A percentile compares a stretch with the other conserved stretches of the same genome.
phyloP scores from a whole-genome alignment of 2,113 vertebrate genomes.

The Casuarius casuarius region DNA sequence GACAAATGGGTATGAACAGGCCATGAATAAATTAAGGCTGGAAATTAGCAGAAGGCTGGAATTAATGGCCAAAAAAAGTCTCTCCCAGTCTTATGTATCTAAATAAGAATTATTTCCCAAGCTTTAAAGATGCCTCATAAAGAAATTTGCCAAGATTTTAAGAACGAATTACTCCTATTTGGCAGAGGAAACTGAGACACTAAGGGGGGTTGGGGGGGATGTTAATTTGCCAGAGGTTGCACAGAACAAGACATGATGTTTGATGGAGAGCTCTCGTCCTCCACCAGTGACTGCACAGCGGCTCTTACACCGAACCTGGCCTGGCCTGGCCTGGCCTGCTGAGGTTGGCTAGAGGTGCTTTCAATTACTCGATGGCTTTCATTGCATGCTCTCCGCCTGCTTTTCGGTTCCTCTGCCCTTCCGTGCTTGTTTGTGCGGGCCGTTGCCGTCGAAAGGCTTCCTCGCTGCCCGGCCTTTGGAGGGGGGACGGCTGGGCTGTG shows the following conservation, averaged over 20 bases:
- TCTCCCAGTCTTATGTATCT: neutral
- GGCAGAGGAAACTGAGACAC: neutral
- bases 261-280: neutral
- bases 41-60: slow-evolving; percentile 49
- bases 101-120: slow-evolving; percentile 36
- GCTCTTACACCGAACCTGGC: neutral
- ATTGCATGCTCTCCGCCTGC: rapidly evolving
- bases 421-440: rapidly evolving
- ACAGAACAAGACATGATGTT: neutral
- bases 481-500: neutral
- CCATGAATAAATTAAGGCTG: slow-evolving; percentile 46
- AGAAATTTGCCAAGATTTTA: slow-evolving; percentile 14
- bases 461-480: neutral
- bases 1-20: slow-evolving; percentile 29
- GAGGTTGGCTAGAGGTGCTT: neutral
- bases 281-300: neutral
- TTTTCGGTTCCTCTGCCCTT: neutral
- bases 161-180: slow-evolving; percentile 26
- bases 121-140: slow-evolving; percentile 24
- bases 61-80: slow-evolving; percentile 41
- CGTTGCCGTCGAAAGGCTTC: neutral
- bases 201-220: neutral
- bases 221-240: neutral
- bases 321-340: neutral
- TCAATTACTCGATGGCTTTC: neutral